phyloP scores from a whole-genome alignment of 2,797 vertebrate genomes.

The Ctenochaetus hawaiiensis region DNA sequence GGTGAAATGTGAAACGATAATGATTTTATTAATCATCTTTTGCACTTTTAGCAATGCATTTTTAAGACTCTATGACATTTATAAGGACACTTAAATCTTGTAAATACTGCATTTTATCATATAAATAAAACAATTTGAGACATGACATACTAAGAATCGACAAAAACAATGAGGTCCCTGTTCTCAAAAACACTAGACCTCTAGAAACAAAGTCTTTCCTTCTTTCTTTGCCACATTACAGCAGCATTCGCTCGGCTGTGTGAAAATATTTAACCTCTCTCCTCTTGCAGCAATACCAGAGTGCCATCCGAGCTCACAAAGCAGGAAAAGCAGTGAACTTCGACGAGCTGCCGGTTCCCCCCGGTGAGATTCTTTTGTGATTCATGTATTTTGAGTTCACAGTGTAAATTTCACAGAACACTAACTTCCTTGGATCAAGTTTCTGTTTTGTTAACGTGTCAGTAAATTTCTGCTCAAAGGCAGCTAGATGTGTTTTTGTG shows the following conservation, averaged over 20 bases:
- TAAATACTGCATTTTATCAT: not conserved
- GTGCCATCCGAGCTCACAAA: slow-evolving; percentile 92
- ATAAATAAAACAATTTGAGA: not conserved
- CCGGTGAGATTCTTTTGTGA: slow-evolving; percentile 84
- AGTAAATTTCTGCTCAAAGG: not conserved
- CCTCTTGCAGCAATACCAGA: slow-evolving; percentile 93
- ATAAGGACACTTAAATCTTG: not conserved
- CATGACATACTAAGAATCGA: not conserved
- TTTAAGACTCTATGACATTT: not conserved
- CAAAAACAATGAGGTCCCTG: not conserved
- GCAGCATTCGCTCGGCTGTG: not conserved
- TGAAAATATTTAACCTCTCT: slow-evolving; percentile 18
- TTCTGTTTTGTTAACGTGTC: not conserved
- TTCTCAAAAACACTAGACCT: not conserved
- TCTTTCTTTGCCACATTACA: not conserved
- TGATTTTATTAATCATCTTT: too few relatives aligned
- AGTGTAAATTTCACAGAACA: not conserved
- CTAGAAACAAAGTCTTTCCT: not conserved
- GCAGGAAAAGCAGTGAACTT: slow-evolving; percentile 91
- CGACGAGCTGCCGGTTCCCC: slow-evolving; percentile 93
- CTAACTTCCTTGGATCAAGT: not conserved
- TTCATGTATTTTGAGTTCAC: not conserved
- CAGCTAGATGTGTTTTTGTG: not conserved
- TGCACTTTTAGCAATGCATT: not conserved
- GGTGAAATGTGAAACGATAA: too few relatives aligned